Percentiles rank a stretch among this genome's conserved stretches.
phyloP scores from a whole-genome alignment of 2,888 invertebrate genomes.

The Tolmerus cingulatus region DNA sequence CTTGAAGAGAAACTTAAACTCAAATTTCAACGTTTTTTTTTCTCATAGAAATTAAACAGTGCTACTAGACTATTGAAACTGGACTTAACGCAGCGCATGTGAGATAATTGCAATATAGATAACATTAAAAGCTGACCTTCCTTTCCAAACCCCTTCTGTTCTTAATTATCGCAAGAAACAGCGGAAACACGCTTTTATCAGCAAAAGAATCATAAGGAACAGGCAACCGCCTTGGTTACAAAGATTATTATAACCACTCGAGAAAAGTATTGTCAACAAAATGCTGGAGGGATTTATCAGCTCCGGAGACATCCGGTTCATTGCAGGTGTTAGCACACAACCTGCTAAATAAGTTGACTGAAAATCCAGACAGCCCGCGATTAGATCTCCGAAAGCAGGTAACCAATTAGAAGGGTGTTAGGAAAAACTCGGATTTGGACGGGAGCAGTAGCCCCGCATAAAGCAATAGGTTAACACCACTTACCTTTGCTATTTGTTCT shows the following conservation, averaged over 20 bases:
- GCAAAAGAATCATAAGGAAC: not conserved
- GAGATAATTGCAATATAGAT: not conserved
- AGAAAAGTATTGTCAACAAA: not conserved
- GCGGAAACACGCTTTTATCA: not conserved
- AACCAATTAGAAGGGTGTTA: not conserved
- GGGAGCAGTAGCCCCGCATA: not conserved
- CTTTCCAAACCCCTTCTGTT: not conserved
- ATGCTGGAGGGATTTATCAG: not conserved
- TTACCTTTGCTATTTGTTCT: constrained; percentile 81
- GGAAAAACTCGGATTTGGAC: not conserved
- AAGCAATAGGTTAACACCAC: not conserved
- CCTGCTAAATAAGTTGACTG: not conserved
- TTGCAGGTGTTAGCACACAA: not conserved
- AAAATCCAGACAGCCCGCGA: not conserved
- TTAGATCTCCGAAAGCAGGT: not conserved
- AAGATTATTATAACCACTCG: not conserved
- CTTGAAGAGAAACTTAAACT: no score
- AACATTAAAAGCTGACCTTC: not conserved
- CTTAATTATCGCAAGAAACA: not conserved
- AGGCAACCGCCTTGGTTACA: not conserved
- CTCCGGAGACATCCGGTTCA: not conserved
- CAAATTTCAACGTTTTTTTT: no score
- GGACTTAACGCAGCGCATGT: not conserved
- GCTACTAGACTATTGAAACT: not conserved
- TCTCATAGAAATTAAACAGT: no score